Base-by-base conservation (phyloP, 2,888 invertebrate genomes). In the Lamellibrachia columna region DNA sequence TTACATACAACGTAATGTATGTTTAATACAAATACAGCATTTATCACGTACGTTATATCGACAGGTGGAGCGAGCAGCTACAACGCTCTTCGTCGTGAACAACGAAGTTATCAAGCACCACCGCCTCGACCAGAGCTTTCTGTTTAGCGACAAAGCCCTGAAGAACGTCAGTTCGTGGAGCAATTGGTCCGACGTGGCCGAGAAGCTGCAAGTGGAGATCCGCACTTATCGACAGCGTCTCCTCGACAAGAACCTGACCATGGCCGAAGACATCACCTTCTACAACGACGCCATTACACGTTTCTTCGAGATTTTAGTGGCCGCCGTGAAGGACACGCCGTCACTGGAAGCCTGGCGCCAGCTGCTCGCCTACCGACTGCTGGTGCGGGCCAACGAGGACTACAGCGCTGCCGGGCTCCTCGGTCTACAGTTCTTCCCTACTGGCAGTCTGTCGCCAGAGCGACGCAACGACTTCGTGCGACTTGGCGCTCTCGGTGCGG, bases 311-410 rank as follows among this genome's bases (percentile, higher is more conserved):
- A 15, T 75, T 15, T 75, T 75, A n/a, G 75, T 75, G 75, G 2
- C 75, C 6, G 15, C 75, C 11, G 75, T 75, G 75, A 75, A 75
- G 75, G 75, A 75, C 22, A 75, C 75, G 11, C 75, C 75, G 75
- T 75, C 75, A 6, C 75, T 75, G 75, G 75, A 75, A 9, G n/a
- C 53, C 1, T 93, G 93, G 93, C 92, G 58, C 15, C 15, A 92
- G 28, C 75, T 93, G 40, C 91, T 93, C n/a, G 92, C 91, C 90
- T 93, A 93, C 52, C 58, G 53, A 4, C n/a, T 93, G 8, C 53
- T 93, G 52, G 53, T 93, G 40, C 53, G 11, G 53, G 91, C 91
- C 52, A 90, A 90, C 6, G 91, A 92, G 53, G 60, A 93, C 52
- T 91, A 75, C 60, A 90, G 92, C 53, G 28, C 90, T 4, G 90